Percentiles rank a stretch among this genome's conserved stretches.
These are phyloP conservation scores for Phaetusa simplex DNA, from an alignment of 2,113 vertebrate species.

Conservation along the genomic window DNA sequence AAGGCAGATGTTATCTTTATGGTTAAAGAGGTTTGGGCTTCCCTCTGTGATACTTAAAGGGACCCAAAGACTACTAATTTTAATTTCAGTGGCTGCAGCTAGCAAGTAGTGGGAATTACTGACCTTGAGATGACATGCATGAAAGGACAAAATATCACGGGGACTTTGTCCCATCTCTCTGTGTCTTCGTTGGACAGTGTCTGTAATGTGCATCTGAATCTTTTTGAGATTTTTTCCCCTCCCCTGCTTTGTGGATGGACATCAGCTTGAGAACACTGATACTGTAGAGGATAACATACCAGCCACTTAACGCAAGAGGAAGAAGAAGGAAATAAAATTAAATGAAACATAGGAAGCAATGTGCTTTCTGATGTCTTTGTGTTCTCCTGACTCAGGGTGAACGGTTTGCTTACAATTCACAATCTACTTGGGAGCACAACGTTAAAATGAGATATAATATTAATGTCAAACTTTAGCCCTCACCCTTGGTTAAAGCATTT, in stretches of 20 bases:
- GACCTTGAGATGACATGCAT: conserved; percentile 20
- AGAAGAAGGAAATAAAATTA: background rate
- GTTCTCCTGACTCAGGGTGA: background rate
- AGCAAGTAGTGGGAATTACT: background rate
- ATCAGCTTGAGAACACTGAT: background rate
- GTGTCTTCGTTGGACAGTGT: background rate
- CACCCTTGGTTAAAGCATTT: background rate
- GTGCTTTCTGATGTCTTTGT: background rate
- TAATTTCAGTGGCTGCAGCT: conserved; percentile 29
- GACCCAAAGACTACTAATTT: conserved; percentile 24
- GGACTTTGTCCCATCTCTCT: background rate
- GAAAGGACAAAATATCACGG: background rate
- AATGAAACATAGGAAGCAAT: background rate
- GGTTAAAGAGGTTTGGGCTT: conserved; percentile 36
- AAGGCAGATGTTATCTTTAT: conserved; percentile 58
- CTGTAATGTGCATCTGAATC: background rate
- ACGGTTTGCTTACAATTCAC: background rate
- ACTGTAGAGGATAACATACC: background rate
- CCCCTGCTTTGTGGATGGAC: background rate
- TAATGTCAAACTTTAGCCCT: background rate
- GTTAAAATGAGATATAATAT: background rate
- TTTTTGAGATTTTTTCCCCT: background rate
- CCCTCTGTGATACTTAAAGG: conserved; percentile 52
- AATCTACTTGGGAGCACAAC: background rate
- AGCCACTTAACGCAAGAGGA: background rate